Percentiles rank a stretch among this genome's conserved stretches.
Evolutionary conservation across 2,113 vertebrate genomes (phyloP).

Genomic region (Hippopotamus amphibius): DNA sequence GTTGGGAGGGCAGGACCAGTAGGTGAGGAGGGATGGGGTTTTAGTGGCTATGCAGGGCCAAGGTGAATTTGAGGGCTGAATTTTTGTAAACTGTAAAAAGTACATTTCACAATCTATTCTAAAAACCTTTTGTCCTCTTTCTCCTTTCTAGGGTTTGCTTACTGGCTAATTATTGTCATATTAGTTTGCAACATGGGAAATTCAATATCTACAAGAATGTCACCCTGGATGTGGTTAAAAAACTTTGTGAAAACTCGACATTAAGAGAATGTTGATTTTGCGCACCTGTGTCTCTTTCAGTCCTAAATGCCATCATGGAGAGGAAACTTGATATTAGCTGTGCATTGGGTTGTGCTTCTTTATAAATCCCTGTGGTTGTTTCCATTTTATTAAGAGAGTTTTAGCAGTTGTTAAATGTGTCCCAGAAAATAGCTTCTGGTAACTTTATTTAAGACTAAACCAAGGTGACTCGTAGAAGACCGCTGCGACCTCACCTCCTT

Average conservation of each 20-base stretch:
- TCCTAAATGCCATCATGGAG: neutral
- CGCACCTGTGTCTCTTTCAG: neutral
- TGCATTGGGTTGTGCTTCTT: neutral
- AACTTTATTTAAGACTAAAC: constrained; percentile 13
- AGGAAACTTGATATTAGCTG: neutral
- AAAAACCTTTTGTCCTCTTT: neutral
- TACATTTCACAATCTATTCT: neutral
- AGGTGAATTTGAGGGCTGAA: neutral
- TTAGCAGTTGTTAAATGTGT: neutral
- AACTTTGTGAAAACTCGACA: constrained; percentile 75
- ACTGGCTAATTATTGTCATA: constrained; percentile 82
- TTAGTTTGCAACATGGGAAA: constrained; percentile 82
- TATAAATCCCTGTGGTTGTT: neutral
- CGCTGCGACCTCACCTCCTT: neutral
- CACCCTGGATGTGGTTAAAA: constrained; percentile 75
- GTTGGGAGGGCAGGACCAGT: neutral
- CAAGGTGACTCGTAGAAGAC: neutral
- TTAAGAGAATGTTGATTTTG: constrained; percentile 42
- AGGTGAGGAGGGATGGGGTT: neutral
- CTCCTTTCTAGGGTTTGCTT: constrained; percentile 74
- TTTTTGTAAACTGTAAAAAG: neutral
- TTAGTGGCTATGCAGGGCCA: neutral
- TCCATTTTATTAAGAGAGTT: neutral
- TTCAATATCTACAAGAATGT: constrained; percentile 85
- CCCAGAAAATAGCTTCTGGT: neutral